phyloP scores from a whole-genome alignment of 2,888 invertebrate species.

The Pandemis cinnamomeana region DNA sequence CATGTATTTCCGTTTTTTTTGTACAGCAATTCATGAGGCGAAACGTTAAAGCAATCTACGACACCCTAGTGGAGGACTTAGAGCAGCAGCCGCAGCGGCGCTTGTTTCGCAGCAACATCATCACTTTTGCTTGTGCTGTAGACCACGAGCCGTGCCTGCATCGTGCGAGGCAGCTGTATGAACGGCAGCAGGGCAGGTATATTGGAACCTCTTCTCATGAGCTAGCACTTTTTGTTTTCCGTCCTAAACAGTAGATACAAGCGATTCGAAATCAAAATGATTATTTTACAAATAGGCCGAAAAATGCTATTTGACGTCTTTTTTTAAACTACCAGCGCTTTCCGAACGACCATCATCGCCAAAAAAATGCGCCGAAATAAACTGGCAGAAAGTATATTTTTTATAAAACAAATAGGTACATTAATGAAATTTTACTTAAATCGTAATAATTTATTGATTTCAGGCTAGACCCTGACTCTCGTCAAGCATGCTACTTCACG shows the following conservation, averaged over 20 bases:
- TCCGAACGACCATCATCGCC: too few relatives aligned
- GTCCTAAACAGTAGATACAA: too few relatives aligned
- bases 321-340: too few relatives aligned
- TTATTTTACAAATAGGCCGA: too few relatives aligned
- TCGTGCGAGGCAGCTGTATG: slow-evolving; percentile 53
- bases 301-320: too few relatives aligned
- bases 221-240: too few relatives aligned
- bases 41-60: slow-evolving; percentile 63
- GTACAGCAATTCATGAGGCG: slow-evolving; percentile 66
- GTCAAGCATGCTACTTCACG: slow-evolving; percentile 65
- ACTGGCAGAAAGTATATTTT: too few relatives aligned
- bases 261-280: too few relatives aligned
- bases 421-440: neutral
- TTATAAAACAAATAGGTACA: too few relatives aligned
- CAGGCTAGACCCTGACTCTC: slow-evolving; percentile 73
- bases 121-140: slow-evolving; percentile 66
- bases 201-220: slow-evolving; percentile 47
- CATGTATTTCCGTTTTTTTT: slow-evolving; percentile 41
- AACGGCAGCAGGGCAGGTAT: slow-evolving; percentile 50
- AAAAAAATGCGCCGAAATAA: too few relatives aligned
- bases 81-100: slow-evolving; percentile 56
- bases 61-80: slow-evolving; percentile 53
- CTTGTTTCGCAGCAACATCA: slow-evolving; percentile 61
- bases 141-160: slow-evolving; percentile 59
- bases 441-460: slow-evolving; percentile 21